phyloP scores from a whole-genome alignment of 53 echinoderm and acorn worm genomes.

The Luidia sarsii region DNA sequence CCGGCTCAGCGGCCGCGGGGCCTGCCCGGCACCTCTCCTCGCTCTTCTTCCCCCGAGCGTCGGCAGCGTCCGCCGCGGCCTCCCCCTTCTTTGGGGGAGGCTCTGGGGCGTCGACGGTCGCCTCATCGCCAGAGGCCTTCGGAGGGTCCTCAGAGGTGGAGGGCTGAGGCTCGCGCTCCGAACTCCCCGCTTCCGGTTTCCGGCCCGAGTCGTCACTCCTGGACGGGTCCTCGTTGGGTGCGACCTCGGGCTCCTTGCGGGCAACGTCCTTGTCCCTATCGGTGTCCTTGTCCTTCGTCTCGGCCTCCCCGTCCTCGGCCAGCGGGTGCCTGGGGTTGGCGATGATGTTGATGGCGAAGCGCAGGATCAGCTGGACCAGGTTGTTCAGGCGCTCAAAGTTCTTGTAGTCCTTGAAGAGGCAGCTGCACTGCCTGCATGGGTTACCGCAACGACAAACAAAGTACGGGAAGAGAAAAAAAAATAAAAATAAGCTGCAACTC shows the following conservation, averaged over 20 bases:
- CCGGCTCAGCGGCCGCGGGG: neutral
- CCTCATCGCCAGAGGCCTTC: neutral
- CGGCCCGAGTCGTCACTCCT: constrained; percentile 40
- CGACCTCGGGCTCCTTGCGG: constrained; percentile 3
- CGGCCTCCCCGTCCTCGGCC: constrained; percentile 7
- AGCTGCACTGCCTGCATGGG: constrained; percentile 88
- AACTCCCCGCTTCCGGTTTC: neutral
- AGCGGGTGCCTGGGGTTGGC: constrained; percentile 22
- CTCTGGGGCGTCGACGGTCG: neutral
- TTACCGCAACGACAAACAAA: too few relatives aligned
- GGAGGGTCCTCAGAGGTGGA: constrained; percentile 2
- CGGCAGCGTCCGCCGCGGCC: neutral
- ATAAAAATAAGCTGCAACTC: too few relatives aligned
- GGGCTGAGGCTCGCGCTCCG: neutral
- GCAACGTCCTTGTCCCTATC: too few relatives aligned
- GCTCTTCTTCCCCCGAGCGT: neutral
- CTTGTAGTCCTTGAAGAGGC: constrained; percentile 83
- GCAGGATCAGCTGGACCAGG: constrained; percentile 75
- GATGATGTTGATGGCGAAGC: constrained; percentile 81
- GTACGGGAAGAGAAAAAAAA: too few relatives aligned
- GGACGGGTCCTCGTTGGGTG: neutral
- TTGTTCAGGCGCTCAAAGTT: constrained; percentile 88
- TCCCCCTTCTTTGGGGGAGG: neutral
- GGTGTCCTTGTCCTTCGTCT: constrained; percentile 33
- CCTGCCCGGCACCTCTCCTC: too few relatives aligned